phyloP scores from a whole-genome alignment of 2,797 vertebrate species.

The Falco biarmicus region DNA sequence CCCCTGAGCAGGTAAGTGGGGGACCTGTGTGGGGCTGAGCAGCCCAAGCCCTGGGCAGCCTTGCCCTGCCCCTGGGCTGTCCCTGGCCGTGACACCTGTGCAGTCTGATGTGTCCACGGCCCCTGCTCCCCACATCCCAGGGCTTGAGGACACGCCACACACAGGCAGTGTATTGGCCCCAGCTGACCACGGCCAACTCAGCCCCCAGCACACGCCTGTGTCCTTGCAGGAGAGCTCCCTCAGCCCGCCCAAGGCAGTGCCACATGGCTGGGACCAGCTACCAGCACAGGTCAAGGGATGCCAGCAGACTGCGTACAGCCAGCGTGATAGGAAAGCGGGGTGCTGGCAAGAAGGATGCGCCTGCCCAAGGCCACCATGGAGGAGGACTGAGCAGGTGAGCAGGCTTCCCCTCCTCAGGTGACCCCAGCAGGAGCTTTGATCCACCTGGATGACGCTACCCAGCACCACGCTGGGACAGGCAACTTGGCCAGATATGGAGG shows the following conservation, averaged over 20 bases:
- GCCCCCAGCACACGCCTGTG: no score
- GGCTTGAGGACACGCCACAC: rapidly evolving
- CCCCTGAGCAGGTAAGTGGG: rapidly evolving
- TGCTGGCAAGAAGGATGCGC: neutral
- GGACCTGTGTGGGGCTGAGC: neutral
- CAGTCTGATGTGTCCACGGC: rapidly evolving
- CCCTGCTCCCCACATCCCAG: rapidly evolving
- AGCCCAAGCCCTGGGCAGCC: neutral
- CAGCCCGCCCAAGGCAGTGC: no score
- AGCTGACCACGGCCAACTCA: neutral
- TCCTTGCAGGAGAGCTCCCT: no score
- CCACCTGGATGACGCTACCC: no score
- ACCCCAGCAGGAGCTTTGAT: no score
- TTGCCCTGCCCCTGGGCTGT: no score
- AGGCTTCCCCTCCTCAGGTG: neutral
- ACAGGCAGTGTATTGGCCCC: neutral
- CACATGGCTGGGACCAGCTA: rapidly evolving
- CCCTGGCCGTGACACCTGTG: neutral
- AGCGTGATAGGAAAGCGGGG: no score
- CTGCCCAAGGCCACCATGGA: neutral
- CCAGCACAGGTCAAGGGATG: no score
- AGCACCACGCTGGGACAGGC: no score
- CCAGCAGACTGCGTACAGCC: neutral
- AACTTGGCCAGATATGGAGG: neutral
- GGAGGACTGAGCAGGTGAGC: no score